phyloP scores from a whole-genome alignment of 2,113 vertebrate species.

The Pachycephala philippinensis region DNA sequence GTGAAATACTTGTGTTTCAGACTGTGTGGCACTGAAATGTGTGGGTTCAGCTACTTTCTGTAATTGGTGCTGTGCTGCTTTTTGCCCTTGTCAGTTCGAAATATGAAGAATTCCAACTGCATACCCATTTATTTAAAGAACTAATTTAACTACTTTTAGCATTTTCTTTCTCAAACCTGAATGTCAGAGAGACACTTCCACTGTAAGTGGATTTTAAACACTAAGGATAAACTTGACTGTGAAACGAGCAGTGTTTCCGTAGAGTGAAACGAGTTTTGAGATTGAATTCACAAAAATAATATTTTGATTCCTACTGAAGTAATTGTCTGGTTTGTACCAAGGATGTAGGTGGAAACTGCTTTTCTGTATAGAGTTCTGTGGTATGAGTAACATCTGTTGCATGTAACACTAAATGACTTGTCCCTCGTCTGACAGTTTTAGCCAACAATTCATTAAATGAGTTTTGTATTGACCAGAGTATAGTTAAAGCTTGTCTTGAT shows the following conservation, averaged over 20 bases:
- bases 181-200: conserved; percentile 33
- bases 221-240: conserved; percentile 44
- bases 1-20: not conserved
- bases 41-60: conserved; percentile 12
- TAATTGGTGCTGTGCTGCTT: conserved; percentile 30
- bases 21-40: conserved; percentile 14
- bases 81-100: conserved; percentile 37
- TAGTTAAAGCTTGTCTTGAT: conserved; percentile 78
- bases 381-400: conserved; percentile 46
- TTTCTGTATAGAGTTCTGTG: conserved; percentile 52
- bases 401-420: conserved; percentile 58
- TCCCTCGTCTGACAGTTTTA: conserved; percentile 52
- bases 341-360: conserved; percentile 48
- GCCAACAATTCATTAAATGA: conserved; percentile 39
- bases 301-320: not conserved
- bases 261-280: not conserved
- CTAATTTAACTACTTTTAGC: not conserved
- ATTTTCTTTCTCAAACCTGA: not conserved
- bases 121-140: conserved; percentile 26
- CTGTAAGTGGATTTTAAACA: conserved; percentile 53
- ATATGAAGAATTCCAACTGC: not conserved
- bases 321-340: conserved; percentile 19
- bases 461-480: conserved; percentile 64
- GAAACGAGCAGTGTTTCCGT: not conserved
- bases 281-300: not conserved